phyloP scores from a whole-genome alignment of 2,888 invertebrate species.

The Drosophila robusta region DNA sequence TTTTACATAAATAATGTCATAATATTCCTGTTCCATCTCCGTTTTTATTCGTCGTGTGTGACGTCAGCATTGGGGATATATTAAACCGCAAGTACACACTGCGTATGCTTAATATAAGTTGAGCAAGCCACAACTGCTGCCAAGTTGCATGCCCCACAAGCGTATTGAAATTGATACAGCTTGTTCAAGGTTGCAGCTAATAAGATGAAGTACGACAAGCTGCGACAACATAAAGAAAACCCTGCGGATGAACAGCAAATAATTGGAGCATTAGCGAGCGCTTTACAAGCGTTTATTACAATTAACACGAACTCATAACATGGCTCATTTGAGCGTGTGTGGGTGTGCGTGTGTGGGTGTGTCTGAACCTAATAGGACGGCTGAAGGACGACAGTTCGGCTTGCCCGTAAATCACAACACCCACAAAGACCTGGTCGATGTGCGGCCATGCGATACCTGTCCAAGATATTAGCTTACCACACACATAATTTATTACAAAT shows the following conservation, averaged over 20 bases:
- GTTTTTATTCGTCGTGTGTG: conserved; percentile 17
- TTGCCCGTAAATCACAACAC: too few relatives aligned
- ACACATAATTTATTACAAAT: too few relatives aligned
- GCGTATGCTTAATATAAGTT: conserved; percentile 38
- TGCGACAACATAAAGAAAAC: neutral
- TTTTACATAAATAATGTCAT: conserved; percentile 69
- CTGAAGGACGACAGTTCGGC: too few relatives aligned
- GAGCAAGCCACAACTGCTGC: conserved; percentile 12
- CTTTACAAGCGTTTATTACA: too few relatives aligned
- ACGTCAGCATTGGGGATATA: conserved; percentile 9
- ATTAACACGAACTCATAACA: too few relatives aligned
- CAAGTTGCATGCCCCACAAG: neutral
- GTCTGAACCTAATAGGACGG: neutral
- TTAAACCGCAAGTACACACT: neutral
- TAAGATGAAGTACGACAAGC: neutral
- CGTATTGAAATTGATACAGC: conserved; percentile 4
- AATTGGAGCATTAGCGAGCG: neutral
- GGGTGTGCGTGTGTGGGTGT: neutral
- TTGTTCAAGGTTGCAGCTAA: conserved; percentile 47
- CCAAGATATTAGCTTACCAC: too few relatives aligned
- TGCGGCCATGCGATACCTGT: too few relatives aligned
- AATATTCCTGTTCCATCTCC: conserved; percentile 58
- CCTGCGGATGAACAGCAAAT: neutral
- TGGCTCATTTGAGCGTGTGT: neutral
- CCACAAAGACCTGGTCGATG: too few relatives aligned